Percentiles rank a stretch among this genome's conserved stretches.
Evolutionary conservation across 1,140 invertebrate genomes (phyloP).

Genomic region (Hormaphis cornu): DNA sequence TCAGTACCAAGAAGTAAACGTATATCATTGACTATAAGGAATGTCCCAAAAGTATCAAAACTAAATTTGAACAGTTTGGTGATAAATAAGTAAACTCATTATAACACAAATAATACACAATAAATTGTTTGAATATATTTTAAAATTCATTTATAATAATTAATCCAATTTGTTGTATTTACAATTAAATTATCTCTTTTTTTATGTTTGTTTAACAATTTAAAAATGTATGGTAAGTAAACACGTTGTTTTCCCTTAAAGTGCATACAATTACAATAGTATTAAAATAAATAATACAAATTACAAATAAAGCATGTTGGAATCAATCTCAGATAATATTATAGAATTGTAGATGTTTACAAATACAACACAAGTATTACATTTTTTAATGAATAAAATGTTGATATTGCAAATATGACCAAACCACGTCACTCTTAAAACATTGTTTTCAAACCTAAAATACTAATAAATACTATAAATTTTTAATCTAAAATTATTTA

Average conservation of each 20-base stretch:
- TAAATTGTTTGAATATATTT: constrained; percentile 25
- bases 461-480: constrained; percentile 11
- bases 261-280: constrained; percentile 1
- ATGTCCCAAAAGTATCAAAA: constrained; percentile 83
- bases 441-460: constrained; percentile 3
- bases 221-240: neutral
- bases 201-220: constrained; percentile 9
- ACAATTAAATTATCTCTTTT: constrained; percentile 8
- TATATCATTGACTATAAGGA: constrained; percentile 85
- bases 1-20: constrained; percentile 58
- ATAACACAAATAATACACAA: constrained; percentile 6
- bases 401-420: constrained; percentile 15
- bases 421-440: constrained; percentile 18
- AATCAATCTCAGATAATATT: neutral
- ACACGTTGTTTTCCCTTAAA: neutral
- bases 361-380: constrained; percentile 7
- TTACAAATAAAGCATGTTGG: constrained; percentile 23
- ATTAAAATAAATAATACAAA: neutral
- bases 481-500: constrained; percentile 6
- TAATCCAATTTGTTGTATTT: constrained; percentile 14
- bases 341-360: constrained; percentile 6
- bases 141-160: constrained; percentile 7
- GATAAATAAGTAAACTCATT: neutral
- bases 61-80: constrained; percentile 42
- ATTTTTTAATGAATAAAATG: constrained; percentile 7